These are phyloP conservation scores for Lepus timidus DNA, from an alignment of 2,113 vertebrate genomes.

Conservation along the genomic window DNA sequence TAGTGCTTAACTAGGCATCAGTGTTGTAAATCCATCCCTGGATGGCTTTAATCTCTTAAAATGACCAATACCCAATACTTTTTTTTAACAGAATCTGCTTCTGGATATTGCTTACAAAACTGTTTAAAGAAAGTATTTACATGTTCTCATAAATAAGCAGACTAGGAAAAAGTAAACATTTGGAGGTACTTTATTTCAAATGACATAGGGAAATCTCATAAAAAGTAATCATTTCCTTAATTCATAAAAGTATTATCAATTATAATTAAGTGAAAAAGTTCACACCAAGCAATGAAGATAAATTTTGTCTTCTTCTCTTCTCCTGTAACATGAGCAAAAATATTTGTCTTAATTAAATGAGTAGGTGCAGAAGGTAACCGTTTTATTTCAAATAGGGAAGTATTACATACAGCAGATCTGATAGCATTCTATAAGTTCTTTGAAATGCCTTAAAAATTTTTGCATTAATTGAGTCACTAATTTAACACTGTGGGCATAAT, in stretches of 20 bases:
- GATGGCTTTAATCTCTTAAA: background rate
- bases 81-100: constrained; percentile 15
- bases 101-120: background rate
- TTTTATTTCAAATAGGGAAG: constrained; percentile 17
- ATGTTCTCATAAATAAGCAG: constrained; percentile 62
- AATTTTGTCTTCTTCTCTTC: constrained; percentile 54
- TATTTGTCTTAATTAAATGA: constrained; percentile 30
- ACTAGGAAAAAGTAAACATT: constrained; percentile 7
- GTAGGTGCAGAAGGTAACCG: background rate
- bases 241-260: constrained; percentile 22
- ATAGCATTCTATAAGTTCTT: constrained; percentile 10
- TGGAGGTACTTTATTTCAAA: constrained; percentile 76
- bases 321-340: constrained; percentile 65
- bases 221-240: constrained; percentile 61
- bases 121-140: background rate
- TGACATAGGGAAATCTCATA: constrained; percentile 50
- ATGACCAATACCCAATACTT: background rate
- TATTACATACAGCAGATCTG: background rate
- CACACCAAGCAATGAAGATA: background rate
- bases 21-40: background rate
- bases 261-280: constrained; percentile 32
- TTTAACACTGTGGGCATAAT: background rate
- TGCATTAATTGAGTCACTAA: background rate
- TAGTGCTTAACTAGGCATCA: background rate
- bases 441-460: constrained; percentile 15